Evolutionary conservation across 92 coral and sea anemone species (phyloP), one percentile per base, ranked within the genome.

Genomic region (Epizoanthus ramosus): DNA sequence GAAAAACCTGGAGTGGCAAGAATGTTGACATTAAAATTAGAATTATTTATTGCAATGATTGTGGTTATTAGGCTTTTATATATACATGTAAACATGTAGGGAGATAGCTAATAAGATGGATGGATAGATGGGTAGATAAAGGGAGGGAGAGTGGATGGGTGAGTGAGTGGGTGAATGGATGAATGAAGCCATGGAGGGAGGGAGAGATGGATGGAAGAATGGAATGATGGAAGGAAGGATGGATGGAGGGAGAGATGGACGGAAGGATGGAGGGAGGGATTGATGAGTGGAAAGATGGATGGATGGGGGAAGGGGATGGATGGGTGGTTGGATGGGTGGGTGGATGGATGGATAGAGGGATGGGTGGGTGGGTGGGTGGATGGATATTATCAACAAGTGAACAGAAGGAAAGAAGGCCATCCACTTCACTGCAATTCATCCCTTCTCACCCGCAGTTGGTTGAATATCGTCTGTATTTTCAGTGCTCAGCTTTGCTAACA

Each of bases 1-100:
- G 99, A 97, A 79, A 97, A 97, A 41, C 99, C 99, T 97, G 76
- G 24, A 70, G 70, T 97, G 80, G 24, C 65, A 64, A 31, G 28
- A 71, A 10, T 50, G 2, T 9, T 50, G 3, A 50, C 16, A 50
- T 43, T 50, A 50, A 12, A 9, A 50, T 12, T 4, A 45, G 15
- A 58, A 2, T 8, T 33, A 57, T 35, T 18, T 5, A 37, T 15
- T 18, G 14, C 39, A 25, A 35, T 47, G 59, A 19, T 39, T n/a
- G 53, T 43, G 10, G 54, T 50, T 10, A 50, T 12, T 50, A 1
- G 15, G 14, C 12, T 9, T 50, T 47, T 50, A 9, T 50, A 13
- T 50, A 50, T 50, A 50, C 8, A 3, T 50, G 1, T 12, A 13
- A 0, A 50, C 2, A 50, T 50, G 9, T 5, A 43, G 50, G 50